Percentiles rank a stretch among this genome's conserved stretches.
Evolutionary conservation across 2,888 invertebrate species (phyloP).

Genomic region (Stratiomys singularior): DNA sequence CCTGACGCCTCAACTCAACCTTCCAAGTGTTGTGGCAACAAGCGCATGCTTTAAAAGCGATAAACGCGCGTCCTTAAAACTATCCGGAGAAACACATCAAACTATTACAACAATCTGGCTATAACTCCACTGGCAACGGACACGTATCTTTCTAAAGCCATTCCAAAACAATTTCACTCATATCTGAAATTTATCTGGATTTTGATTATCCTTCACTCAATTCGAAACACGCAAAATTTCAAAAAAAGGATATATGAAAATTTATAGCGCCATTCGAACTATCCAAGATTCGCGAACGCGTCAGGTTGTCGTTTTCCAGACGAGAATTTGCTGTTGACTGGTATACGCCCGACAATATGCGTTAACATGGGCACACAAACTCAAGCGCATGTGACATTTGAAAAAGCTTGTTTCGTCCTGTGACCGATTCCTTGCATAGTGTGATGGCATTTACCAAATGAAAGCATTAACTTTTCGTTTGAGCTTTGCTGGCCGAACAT

Average conservation of each 20-base stretch:
- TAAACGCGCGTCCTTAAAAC: not conserved
- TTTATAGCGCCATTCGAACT: conserved; percentile 28
- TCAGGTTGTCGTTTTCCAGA: conserved; percentile 47
- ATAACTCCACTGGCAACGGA: too few relatives aligned
- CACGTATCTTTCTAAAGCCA: too few relatives aligned
- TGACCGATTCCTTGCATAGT: conserved; percentile 3
- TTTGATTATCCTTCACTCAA: not conserved
- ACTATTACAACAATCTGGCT: too few relatives aligned
- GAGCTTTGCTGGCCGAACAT: conserved; percentile 4
- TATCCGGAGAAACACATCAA: too few relatives aligned
- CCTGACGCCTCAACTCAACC: conserved; percentile 3
- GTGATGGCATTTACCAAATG: conserved; percentile 28
- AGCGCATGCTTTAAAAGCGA: not conserved
- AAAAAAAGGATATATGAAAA: not conserved
- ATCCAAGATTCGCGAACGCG: conserved; percentile 43
- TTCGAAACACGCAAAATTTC: not conserved
- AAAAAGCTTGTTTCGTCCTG: conserved; percentile 38
- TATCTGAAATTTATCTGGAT: too few relatives aligned
- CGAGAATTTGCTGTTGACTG: conserved; percentile 52
- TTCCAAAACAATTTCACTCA: too few relatives aligned
- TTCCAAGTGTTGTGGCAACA: not conserved
- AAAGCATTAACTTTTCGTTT: conserved; percentile 9
- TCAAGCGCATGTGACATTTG: conserved; percentile 48
- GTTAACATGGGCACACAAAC: conserved; percentile 48
- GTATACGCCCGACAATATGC: conserved; percentile 51